phyloP scores from a whole-genome alignment of 2,888 invertebrate genomes.

The Dynastes tityus region DNA sequence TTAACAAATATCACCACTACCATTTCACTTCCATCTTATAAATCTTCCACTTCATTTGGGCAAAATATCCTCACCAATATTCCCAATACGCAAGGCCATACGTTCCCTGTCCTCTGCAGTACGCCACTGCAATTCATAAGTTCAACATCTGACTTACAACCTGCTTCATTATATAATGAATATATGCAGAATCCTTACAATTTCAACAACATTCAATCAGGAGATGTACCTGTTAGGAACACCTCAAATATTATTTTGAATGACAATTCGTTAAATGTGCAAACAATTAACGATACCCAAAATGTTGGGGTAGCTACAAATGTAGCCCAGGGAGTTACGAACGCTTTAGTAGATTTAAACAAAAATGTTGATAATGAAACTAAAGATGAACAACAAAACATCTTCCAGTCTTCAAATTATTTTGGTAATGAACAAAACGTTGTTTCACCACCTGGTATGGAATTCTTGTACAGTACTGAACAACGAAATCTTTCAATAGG shows the following conservation, averaged over 20 bases:
- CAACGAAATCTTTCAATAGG: conserved; percentile 24
- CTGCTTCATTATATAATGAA: conserved; percentile 72
- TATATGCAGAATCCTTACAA: conserved; percentile 76
- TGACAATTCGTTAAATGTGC: conserved; percentile 21
- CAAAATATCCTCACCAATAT: conserved; percentile 55
- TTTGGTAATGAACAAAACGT: conserved; percentile 73
- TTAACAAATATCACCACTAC: conserved; percentile 60
- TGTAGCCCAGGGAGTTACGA: conserved; percentile 8
- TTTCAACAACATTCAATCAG: conserved; percentile 58
- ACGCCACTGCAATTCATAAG: conserved; percentile 58
- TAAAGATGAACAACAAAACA: conserved; percentile 56
- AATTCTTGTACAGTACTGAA: conserved; percentile 73
- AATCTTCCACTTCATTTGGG: conserved; percentile 41
- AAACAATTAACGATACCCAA: conserved; percentile 13
- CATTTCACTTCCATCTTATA: conserved; percentile 54
- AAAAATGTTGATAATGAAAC: conserved; percentile 56
- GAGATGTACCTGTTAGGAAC: conserved; percentile 36
- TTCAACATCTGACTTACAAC: conserved; percentile 56
- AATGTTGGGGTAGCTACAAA: not conserved
- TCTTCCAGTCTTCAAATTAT: conserved; percentile 79
- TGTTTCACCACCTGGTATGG: conserved; percentile 75
- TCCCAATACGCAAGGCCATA: conserved; percentile 60
- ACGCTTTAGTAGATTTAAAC: conserved; percentile 41
- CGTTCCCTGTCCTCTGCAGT: conserved; percentile 67
- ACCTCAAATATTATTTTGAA: not conserved